A percentile compares a stretch with the other conserved stretches of the same genome.
These are phyloP conservation scores for Pectinophora gossypiella DNA, from an alignment of 1,140 invertebrate genomes.

Conservation along the genomic window DNA sequence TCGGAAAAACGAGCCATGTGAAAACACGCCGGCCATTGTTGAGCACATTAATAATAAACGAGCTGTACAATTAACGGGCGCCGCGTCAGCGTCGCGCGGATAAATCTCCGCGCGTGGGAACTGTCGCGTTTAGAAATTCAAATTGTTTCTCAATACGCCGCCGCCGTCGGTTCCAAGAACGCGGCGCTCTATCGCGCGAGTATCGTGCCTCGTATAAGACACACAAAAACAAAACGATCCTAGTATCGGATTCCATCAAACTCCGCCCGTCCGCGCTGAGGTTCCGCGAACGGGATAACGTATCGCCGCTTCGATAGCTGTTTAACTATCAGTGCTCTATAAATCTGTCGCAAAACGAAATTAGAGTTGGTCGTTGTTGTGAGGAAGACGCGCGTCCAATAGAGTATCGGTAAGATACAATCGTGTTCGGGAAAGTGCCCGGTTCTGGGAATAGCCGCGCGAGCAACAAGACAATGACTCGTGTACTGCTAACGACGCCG, in stretches of 20 bases:
- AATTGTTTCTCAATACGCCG: slow-evolving; percentile 13
- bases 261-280: background rate
- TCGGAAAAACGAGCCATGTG: slow-evolving; percentile 7
- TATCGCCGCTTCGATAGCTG: slow-evolving; percentile 18
- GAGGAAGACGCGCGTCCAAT: background rate
- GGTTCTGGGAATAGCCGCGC: slow-evolving; percentile 1
- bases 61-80: slow-evolving; percentile 11
- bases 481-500: background rate
- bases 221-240: slow-evolving; percentile 9
- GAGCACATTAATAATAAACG: slow-evolving; percentile 8
- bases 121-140: slow-evolving; percentile 14
- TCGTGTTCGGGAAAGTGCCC: background rate
- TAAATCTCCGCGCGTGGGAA: slow-evolving; percentile 25
- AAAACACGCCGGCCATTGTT: background rate
- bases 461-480: background rate
- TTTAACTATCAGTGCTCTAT: slow-evolving; percentile 28
- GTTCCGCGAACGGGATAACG: slow-evolving; percentile 37
- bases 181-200: background rate
- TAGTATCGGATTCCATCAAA: slow-evolving; percentile 7
- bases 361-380: slow-evolving; percentile 35
- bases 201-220: slow-evolving; percentile 11
- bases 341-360: slow-evolving; percentile 46
- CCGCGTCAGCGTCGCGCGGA: background rate
- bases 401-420: background rate
- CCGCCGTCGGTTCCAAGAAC: slow-evolving; percentile 5